Base-by-base conservation (phyloP, 2,113 vertebrate genomes). In the Acanthochromis polyacanthus region DNA sequence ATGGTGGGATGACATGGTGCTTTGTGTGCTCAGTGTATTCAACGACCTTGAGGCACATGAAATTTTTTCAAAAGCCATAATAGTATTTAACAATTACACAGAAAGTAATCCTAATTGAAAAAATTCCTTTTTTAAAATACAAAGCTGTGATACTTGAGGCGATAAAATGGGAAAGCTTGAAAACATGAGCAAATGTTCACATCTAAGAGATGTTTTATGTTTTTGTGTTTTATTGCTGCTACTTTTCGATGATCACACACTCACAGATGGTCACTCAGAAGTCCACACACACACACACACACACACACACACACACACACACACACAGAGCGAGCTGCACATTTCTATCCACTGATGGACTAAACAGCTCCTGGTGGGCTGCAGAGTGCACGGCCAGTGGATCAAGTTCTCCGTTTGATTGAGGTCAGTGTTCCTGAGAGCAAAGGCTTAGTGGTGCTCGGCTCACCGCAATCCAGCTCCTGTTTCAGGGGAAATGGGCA, bases 321-420 rank as follows among this genome's bases (percentile, higher is more conserved):
- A 43, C 36, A 71, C 14, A 51, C 6, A 43, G 25, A 3, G 30
- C 32, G 7, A 36, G 32, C 32, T 7, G 32, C 32, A 62, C 61
- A 68, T 12, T 4, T 70, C n/a, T 0, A 17, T 77, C 74, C 51
- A 75, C 58, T 45, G 56, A 70, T 77, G 65, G 58, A 46, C 76
- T 67, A n/a, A 80, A 67, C 69, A 67, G 71, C 63, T 83, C 17
- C 55, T 77, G 64, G 67, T 79, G 81, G 85, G 65, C 71, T 51
- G 51, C 63, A 80, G 71, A 85, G 81, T 87, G 51, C 48, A n/a
- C 1, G 22, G 64, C 62, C 73, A 87, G 86, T 91, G 82, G 90
- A 91, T 93, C 85, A 75, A 61, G 86, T 93, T 91, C 84, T 84
- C 45, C 46, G 25, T 85, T 57, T 86, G 81, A 90, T 75, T 59